Evolutionary conservation across 2,888 invertebrate species (phyloP).

Genomic region (Gasteruption jaculator): DNA sequence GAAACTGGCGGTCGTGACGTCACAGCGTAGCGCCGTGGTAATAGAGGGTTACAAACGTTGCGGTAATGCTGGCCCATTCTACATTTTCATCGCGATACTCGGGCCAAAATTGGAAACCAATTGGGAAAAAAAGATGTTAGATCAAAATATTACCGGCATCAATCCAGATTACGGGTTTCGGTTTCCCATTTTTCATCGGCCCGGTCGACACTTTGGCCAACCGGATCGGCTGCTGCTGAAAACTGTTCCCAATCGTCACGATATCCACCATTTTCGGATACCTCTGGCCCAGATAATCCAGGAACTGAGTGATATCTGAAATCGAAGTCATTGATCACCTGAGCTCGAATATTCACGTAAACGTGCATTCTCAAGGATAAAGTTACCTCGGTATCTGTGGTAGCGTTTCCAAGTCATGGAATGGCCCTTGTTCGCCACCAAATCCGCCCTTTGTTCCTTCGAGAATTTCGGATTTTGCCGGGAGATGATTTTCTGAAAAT

Average conservation of each 20-base stretch:
- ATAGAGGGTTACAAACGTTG: too few relatives aligned
- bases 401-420: constrained; percentile 70
- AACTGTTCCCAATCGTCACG: constrained; percentile 68
- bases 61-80: too few relatives aligned
- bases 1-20: too few relatives aligned
- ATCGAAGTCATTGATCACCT: constrained; percentile 9
- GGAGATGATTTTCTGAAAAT: constrained; percentile 60
- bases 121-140: background rate
- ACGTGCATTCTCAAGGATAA: constrained; percentile 2
- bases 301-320: constrained; percentile 63
- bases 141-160: constrained; percentile 62
- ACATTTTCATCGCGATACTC: background rate
- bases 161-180: constrained; percentile 74
- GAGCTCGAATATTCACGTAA: background rate
- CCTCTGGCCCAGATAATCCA: constrained; percentile 64
- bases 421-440: constrained; percentile 59
- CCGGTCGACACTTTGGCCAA: constrained; percentile 64
- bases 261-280: constrained; percentile 65
- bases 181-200: constrained; percentile 36
- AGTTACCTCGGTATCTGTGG: constrained; percentile 59
- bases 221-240: constrained; percentile 67
- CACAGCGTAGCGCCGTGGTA: too few relatives aligned
- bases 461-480: constrained; percentile 66
- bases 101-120: too few relatives aligned
- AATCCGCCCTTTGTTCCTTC: constrained; percentile 59